Base-by-base conservation (phyloP, 2,888 invertebrate genomes). In the Eudemis profundana region DNA sequence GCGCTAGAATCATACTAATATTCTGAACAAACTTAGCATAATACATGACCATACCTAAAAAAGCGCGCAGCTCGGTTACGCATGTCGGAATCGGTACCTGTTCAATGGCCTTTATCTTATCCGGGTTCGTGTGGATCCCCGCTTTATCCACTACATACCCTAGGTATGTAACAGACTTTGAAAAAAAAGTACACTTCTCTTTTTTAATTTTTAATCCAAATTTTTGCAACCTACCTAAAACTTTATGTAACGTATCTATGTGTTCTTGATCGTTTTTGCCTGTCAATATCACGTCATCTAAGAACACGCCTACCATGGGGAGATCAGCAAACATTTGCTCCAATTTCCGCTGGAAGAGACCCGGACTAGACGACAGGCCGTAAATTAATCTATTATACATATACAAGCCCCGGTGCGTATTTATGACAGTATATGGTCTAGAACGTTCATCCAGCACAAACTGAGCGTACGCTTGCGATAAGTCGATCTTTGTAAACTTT, bases 11-110 rank as follows among this genome's bases (percentile, higher is more conserved):
- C 3, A 7, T 21, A 46, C 46, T 46, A 2, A 46, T 46, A 21
- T 46, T 46, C 2, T 19, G 15, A 8, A 46, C 46, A 21, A 46
- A 46, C 21, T 21, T 46, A 3, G 46, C 46, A 46, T 46, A 46
- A 21, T 21, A 46, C 19, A 21, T 46, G 4, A 46, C 10, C 12
- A 46, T 19, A 10, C 46, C 46, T 14, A 46, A 10, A 21, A 46
- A 46, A 5, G 46, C 15, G 2, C 46, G 4, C 3, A 46, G 17
- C 14, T 46, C 46, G 8, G 46, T 19, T 2, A 46, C 46, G 3
- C 5, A 3, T 8, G 19, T 7, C 46, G 46, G 46, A 10, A 3
- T 2, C 4, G 27, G 5, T 1, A 27, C 14, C 27, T 49, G 19
- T 3, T n/a, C 21, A 27, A 49, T 49, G 5, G 23, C 49, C 10